Evolutionary conservation across 2,113 vertebrate genomes (phyloP), one percentile per base, ranked within the genome.

Genomic region (Lepidothrix coronata): DNA sequence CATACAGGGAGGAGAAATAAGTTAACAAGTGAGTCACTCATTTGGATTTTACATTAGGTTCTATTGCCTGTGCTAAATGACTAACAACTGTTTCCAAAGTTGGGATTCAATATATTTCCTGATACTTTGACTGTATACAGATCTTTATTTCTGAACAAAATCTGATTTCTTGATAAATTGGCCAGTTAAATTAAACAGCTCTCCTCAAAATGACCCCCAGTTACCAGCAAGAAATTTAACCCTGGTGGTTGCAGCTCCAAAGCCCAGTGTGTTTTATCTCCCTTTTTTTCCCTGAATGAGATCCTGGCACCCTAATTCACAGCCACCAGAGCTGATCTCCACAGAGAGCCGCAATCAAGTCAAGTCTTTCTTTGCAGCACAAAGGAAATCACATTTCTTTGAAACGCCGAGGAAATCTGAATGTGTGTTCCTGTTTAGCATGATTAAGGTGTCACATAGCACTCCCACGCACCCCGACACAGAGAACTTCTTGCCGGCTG

Each of bases 391-490:
- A 95, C 93, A 95, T 96, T 97, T 97, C 96, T 97, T 95, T 97
- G 95, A 96, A 96, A 96, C 8, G 33, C 95, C 2, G 62, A 94
- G 87, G 91, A 94, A 96, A 95, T 95, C 85, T 94, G 95, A 97
- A 95, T 93, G 93, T 94, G 93, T 97, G 96, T 96, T 97, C 93
- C 96, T 95, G 92, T 96, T 96, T 94, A 96, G 96, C 95, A 89
- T 95, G 96, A 97, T 97, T 96, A 97, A 96, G 96, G 96, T 97
- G 96, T 95, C 96, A 97, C 94, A 96, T 93, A 96, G 95, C 96
- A 96, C 96, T 96, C 96, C 96, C 96, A 97, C 96, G 31, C 96
- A 89, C 31, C 91, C 93, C 95, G 88, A 96, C 96, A 96, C 88
- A 66, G 91, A 95, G 95, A 96, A 94, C 95, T 96, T 97, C 94